Conservation (phyloP, 2,797 vertebrate species). For the Gymnothorax javanicus region DNA sequence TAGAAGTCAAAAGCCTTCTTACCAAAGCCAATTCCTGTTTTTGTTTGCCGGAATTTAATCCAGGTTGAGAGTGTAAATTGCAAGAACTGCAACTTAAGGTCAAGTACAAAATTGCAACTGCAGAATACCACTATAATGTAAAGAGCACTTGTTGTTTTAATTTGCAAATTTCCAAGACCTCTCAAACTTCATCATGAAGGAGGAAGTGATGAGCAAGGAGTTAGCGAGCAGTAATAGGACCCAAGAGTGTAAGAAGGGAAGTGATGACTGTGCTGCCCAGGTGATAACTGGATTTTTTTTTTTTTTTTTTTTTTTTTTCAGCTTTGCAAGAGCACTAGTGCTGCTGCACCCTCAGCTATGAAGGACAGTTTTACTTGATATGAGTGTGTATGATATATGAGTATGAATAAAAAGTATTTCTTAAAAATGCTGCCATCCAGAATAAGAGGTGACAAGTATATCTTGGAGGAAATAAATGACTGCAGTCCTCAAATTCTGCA, state of each 20-base stretch:
- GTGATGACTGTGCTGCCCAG: neutral
- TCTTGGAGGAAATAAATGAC: neutral
- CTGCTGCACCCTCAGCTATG: neutral
- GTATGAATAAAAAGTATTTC: neutral
- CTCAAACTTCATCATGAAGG: neutral
- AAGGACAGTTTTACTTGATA: neutral
- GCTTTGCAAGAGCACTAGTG: neutral
- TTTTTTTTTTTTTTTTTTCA: neutral
- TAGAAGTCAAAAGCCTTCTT: no score
- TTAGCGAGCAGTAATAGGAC: neutral
- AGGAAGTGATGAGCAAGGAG: neutral
- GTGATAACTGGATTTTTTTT: neutral
- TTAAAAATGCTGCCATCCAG: no score
- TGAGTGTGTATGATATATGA: neutral
- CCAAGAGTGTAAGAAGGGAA: neutral
- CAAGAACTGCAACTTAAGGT: neutral
- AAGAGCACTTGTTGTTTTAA: neutral
- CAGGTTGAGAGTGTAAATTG: neutral
- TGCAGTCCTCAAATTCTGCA: neutral
- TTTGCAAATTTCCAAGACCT: neutral
- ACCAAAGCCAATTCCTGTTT: neutral
- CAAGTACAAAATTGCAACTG: neutral
- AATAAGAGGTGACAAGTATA: neutral
- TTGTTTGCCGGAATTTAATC: neutral
- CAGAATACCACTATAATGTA: neutral